Base-by-base conservation (phyloP, 2,888 invertebrate genomes). In the Zygogramma bicolorata region DNA sequence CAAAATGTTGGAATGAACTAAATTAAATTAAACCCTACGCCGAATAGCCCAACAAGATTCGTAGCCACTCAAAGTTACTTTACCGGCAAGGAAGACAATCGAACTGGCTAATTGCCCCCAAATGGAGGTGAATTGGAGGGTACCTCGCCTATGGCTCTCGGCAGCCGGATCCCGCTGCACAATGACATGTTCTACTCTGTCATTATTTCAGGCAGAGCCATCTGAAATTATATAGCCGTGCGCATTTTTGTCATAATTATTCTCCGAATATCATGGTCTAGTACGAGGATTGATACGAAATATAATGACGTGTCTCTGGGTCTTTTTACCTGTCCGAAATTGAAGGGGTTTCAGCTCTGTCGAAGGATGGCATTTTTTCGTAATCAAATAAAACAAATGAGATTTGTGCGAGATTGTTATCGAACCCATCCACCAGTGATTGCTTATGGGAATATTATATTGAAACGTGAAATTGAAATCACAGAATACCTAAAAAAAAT, bases 191-290 rank as follows among this genome's bases (percentile, higher is more conserved):
- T 77, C 80, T 82, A 81, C 82, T 83, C 83, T 84, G 84, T 85
- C 82, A 85, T 84, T 85, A 84, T 76, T 78, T 77, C 76, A 78
- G 79, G 81, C 79, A 82, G 78, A 80, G 79, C 81, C 82, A 81
- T 81, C 81, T 79, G 75, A 85, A 85, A 85, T 85, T 85, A 85
- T 85, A 85, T 78, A 77, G 81, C 81, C 80, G 79, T 79, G 76
- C 79, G 76, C 82, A 83, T 84, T 85, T 85, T 85, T 84, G 84
- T 83, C 83, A 84, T 84, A 84, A 85, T 85, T 84, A 84, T 84
- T 85, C 83, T 85, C 83, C 82, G 84, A 83, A 84, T 84, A 83
- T 81, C 81, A 81, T 82, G 78, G 84, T 81, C 79, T 78, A 81
- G 79, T 53, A 42, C 40, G 42, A 25, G 34, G 62, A 81, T 62